Evolutionary conservation across 2,113 vertebrate genomes (phyloP), one percentile per base, ranked within the genome.

Genomic region (Indri indri): DNA sequence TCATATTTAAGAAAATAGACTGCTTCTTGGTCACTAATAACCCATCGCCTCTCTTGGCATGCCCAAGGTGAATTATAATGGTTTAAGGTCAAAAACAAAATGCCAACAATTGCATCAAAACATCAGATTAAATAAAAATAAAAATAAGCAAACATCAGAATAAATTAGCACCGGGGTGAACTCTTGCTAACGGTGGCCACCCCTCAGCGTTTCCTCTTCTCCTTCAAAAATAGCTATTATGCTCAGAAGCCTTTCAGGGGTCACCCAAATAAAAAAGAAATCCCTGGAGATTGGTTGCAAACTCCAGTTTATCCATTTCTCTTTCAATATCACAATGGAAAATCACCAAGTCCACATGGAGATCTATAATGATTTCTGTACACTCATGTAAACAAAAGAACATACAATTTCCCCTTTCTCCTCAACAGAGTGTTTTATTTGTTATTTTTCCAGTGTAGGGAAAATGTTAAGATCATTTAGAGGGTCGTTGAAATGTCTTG

Each of bases 81-180:
- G 70, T 91, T 95, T 91, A 76, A 96, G 89, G 88, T 37, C 86
- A 76, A 20, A 92, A 97, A 83, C 95, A 95, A 95, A 87, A 93
- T 94, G 94, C 91, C 96, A 98, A 97, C 86, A 93, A 95, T 7
- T 80, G 96, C 96, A 97, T 79, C 97, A 96, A 97, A 98, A 95
- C 97, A 98, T 98, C 98, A 98, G 96, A 98, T 96, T 97, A 97
- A 94, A 98, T 98, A 98, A 98, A 98, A 98, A 98, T 98, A 97
- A 98, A 98, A 98, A 97, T 97, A 97, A 97, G 96, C 91, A 83
- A 96, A 97, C 98, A 98, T 98, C 98, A 97, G 96, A 98, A 97
- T 93, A 96, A 97, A 95, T 98, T 98, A 98, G 97, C 97, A 95
- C 98, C 89, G 47, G 68, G 94, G 91, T 95, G 96, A 98, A 94